Evolutionary conservation across 2,888 invertebrate genomes (phyloP).

Genomic region (Caenorhabditis sp.): DNA sequence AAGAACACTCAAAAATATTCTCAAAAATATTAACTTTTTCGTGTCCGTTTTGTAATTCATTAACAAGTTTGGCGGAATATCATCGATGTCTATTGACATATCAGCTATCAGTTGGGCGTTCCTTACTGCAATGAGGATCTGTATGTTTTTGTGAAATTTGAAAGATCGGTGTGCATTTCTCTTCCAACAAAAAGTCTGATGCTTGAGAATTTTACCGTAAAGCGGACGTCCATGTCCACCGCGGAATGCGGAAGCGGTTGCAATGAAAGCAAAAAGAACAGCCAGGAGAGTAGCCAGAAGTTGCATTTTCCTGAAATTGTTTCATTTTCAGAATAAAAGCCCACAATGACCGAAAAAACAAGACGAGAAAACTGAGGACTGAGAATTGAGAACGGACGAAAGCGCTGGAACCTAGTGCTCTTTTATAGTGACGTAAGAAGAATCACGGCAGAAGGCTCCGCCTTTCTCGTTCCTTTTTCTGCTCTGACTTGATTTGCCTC

Average conservation of each 20-base stretch:
- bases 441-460: conserved; percentile 24
- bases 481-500: conserved; percentile 46
- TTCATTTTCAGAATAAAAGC: neutral
- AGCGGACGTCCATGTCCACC: conserved; percentile 61
- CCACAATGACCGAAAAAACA: neutral
- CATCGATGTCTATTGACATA: conserved; percentile 43
- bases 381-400: conserved; percentile 4
- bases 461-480: conserved; percentile 8
- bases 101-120: conserved; percentile 56
- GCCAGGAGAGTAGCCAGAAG: conserved; percentile 38
- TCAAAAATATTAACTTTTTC: conserved; percentile 52
- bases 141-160: too few species aligned
- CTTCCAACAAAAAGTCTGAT: too few species aligned
- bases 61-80: conserved; percentile 49
- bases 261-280: conserved; percentile 41
- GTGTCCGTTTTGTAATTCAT: conserved; percentile 52
- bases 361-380: neutral
- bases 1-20: conserved; percentile 15
- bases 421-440: conserved; percentile 40
- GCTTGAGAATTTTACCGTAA: conserved; percentile 53
- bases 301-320: conserved; percentile 50
- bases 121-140: conserved; percentile 56
- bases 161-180: too few species aligned
- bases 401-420: neutral
- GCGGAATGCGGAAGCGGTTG: conserved; percentile 53